Conservation (phyloP, 2,113 vertebrate genomes). For the Amblyornis subalaris region DNA sequence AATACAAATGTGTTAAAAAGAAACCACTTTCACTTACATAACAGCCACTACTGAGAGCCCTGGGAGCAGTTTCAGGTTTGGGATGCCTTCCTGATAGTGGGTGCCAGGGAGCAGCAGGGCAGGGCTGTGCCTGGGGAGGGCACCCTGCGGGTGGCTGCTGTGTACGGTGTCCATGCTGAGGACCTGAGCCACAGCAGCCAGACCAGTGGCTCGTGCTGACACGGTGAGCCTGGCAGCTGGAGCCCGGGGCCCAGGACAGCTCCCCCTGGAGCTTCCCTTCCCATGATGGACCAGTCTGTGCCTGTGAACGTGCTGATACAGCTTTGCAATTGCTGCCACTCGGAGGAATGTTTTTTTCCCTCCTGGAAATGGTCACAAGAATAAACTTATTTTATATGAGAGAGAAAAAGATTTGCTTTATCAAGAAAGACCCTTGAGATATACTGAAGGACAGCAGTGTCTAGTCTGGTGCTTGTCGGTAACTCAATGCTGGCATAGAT, state of each 20-base stretch:
- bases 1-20: background rate
- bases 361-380: background rate
- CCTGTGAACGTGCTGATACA: rapidly evolving
- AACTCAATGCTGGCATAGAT: background rate
- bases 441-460: background rate
- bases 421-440: background rate
- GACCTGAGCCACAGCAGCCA: background rate
- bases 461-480: background rate
- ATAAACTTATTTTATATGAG: background rate
- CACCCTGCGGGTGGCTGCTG: background rate
- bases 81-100: no score
- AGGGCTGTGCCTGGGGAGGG: background rate
- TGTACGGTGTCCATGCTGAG: rapidly evolving
- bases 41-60: background rate
- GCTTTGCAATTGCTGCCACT: background rate
- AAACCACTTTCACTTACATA: background rate
- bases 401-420: background rate
- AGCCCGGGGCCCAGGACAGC: background rate
- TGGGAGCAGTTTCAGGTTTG: background rate
- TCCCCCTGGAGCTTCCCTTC: background rate
- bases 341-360: background rate
- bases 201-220: rapidly evolving
- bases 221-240: rapidly evolving
- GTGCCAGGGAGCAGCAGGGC: background rate
- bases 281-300: rapidly evolving